Percentiles rank a stretch among this genome's conserved stretches.
Conservation (phyloP, 1,140 invertebrate species). For the Paraescarpia echinospica region DNA sequence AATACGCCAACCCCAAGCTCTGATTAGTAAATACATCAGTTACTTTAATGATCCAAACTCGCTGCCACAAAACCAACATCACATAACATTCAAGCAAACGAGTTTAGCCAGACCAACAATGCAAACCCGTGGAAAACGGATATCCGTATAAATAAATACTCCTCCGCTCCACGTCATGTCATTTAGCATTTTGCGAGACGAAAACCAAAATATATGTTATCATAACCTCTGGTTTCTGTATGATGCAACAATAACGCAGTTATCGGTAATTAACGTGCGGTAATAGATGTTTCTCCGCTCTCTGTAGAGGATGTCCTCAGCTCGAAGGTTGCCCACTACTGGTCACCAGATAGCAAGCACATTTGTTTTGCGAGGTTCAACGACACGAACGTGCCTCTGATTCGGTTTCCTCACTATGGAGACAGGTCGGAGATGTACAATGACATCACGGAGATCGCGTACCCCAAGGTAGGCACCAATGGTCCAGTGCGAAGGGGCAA, state of each 20-base stretch:
- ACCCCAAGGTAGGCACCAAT: slow-evolving; percentile 15
- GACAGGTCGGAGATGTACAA: neutral
- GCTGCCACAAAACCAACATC: neutral
- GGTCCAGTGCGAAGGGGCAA: neutral
- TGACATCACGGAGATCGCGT: neutral
- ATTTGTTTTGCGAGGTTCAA: slow-evolving; percentile 17
- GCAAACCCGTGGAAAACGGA: too few relatives aligned
- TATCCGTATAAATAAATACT: too few relatives aligned
- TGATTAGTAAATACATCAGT: neutral
- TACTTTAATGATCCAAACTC: neutral
- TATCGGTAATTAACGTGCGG: neutral
- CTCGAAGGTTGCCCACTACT: neutral
- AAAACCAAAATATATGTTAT: neutral
- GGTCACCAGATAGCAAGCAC: neutral
- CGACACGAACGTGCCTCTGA: neutral
- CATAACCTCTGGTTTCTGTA: neutral
- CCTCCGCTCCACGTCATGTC: neutral
- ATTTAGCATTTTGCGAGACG: neutral
- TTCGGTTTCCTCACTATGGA: neutral
- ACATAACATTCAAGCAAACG: neutral
- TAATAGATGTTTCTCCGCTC: neutral
- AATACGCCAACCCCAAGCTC: neutral
- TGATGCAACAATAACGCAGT: neutral
- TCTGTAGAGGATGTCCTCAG: slow-evolving; percentile 18
- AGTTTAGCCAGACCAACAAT: neutral